These are phyloP conservation scores for Malthinus seriepunctatus DNA, from an alignment of 2,888 invertebrate species.

Conservation along the genomic window DNA sequence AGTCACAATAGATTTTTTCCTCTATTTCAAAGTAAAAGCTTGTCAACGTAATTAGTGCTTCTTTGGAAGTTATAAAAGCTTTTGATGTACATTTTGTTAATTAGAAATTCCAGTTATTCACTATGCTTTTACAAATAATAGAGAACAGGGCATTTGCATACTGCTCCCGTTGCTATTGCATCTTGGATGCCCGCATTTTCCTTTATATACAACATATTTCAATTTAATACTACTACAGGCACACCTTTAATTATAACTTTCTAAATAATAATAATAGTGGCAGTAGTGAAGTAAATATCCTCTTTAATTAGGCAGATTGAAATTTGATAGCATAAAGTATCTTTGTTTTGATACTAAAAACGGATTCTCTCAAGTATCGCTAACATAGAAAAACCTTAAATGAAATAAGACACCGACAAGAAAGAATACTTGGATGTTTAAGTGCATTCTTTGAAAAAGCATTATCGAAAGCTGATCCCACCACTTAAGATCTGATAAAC, in stretches of 20 bases:
- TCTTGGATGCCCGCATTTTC: constrained; percentile 13
- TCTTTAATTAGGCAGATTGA: no score
- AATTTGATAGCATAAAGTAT: no score
- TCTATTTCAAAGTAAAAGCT: no score
- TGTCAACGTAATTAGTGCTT: no score
- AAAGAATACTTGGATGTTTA: constrained; percentile 25
- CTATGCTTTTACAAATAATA: no score
- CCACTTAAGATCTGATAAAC: constrained; percentile 22
- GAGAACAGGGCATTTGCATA: no score
- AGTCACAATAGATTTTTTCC: no score
- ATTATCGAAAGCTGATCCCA: constrained; percentile 26
- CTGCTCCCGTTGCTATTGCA: constrained; percentile 1
- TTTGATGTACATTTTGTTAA: constrained; percentile 18
- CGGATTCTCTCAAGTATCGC: constrained; percentile 11
- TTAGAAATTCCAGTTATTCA: constrained; percentile 14
- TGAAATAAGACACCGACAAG: constrained; percentile 28
- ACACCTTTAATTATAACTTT: no score
- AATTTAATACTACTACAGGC: no score
- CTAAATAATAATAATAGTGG: no score
- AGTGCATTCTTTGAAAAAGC: constrained; percentile 26
- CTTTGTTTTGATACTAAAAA: not conserved
- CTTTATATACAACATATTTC: not conserved
- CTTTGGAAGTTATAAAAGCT: no score
- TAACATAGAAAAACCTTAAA: constrained; percentile 20
- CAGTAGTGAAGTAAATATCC: no score